Conservation (phyloP, 2,113 vertebrate species). For the Chionodraco myersi region DNA sequence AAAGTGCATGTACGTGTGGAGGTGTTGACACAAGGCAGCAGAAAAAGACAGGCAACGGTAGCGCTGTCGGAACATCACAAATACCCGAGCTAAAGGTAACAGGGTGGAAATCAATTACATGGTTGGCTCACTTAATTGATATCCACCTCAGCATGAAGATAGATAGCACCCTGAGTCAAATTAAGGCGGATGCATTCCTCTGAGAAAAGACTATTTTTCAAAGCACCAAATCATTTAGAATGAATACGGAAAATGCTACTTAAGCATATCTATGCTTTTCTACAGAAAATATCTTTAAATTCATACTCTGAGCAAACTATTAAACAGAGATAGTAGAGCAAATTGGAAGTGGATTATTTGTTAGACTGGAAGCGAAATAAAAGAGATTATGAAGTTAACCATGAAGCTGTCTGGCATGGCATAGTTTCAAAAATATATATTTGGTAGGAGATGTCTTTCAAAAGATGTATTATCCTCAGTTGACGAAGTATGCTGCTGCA, state of each 20-base stretch:
- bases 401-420: neutral
- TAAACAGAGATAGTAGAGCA: neutral
- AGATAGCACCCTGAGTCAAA: slow-evolving; percentile 74
- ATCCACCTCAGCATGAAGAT: slow-evolving; percentile 80
- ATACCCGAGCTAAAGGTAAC: slow-evolving; percentile 77
- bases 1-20: slow-evolving; percentile 54
- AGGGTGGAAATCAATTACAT: slow-evolving; percentile 86
- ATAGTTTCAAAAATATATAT: neutral
- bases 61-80: slow-evolving; percentile 62
- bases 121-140: slow-evolving; percentile 84
- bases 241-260: slow-evolving; percentile 50
- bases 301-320: neutral
- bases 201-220: slow-evolving; percentile 66
- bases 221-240: slow-evolving; percentile 37
- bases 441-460: slow-evolving; percentile 15
- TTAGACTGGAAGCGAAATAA: neutral
- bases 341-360: neutral
- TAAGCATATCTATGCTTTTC: slow-evolving; percentile 20
- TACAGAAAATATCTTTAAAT: neutral
- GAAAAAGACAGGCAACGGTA: slow-evolving; percentile 49
- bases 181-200: slow-evolving; percentile 35
- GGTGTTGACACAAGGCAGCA: slow-evolving; percentile 64
- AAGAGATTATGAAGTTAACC: neutral
- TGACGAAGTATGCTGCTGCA: slow-evolving; percentile 36
- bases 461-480: slow-evolving; percentile 16